A percentile compares a stretch with the other conserved stretches of the same genome.
These are phyloP conservation scores for Platygyra sinensis DNA, from an alignment of 64 coral and sea anemone species.

Conservation along the genomic window DNA sequence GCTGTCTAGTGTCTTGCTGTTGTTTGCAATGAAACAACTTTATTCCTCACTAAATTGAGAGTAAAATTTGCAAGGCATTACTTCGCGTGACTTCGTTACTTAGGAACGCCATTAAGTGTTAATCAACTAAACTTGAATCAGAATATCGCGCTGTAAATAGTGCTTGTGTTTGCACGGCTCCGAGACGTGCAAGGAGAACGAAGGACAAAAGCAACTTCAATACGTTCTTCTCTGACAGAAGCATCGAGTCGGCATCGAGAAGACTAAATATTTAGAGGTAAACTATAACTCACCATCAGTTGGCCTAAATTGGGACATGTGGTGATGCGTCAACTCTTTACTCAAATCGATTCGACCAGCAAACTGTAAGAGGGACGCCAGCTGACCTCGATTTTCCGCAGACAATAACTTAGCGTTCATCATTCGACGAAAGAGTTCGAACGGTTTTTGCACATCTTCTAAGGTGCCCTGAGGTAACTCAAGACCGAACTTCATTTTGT, in stretches of 20 bases:
- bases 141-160: too few relatives aligned
- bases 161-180: too few relatives aligned
- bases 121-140: too few relatives aligned
- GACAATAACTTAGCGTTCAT: constrained; percentile 1
- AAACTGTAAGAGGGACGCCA: not conserved
- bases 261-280: not conserved
- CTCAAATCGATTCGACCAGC: not conserved
- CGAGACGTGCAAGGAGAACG: too few relatives aligned
- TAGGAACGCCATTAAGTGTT: too few relatives aligned
- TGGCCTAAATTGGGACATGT: not conserved
- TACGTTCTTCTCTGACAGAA: too few relatives aligned
- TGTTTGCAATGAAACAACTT: too few relatives aligned
- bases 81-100: too few relatives aligned
- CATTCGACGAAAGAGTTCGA: constrained; percentile 17
- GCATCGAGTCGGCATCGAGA: too few relatives aligned
- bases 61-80: too few relatives aligned
- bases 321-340: not conserved
- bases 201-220: too few relatives aligned
- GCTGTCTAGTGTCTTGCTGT: not conserved
- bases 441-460: not conserved
- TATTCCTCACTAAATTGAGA: too few relatives aligned
- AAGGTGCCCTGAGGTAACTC: not conserved
- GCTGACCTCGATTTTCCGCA: not conserved
- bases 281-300: not conserved
- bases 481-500: constrained; percentile 17